These are phyloP conservation scores for Microchirus variegatus DNA, from an alignment of 2,797 vertebrate species.

Conservation along the genomic window DNA sequence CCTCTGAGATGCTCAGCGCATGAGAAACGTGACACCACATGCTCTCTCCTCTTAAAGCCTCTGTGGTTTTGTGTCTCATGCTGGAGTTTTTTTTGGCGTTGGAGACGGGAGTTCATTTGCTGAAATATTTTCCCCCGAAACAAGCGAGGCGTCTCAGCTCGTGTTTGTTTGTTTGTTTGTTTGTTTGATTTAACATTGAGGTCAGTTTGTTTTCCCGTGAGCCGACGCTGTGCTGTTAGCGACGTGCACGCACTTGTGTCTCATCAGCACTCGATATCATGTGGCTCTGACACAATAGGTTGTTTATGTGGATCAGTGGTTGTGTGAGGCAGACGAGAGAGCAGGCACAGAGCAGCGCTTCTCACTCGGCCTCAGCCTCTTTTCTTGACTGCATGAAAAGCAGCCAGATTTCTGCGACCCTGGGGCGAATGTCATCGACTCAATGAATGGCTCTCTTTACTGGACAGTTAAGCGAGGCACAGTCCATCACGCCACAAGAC, in stretches of 20 bases:
- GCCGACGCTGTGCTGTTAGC: conserved; percentile 24
- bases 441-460: conserved; percentile 78
- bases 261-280: conserved; percentile 55
- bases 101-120: conserved; percentile 24
- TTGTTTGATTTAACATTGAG: conserved; percentile 1
- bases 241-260: conserved; percentile 30
- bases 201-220: conserved; percentile 17
- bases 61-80: conserved; percentile 63
- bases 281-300: conserved; percentile 63
- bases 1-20: conserved; percentile 59
- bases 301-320: conserved; percentile 56
- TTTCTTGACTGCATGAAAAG: conserved; percentile 68
- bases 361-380: conserved; percentile 44
- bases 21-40: conserved; percentile 68
- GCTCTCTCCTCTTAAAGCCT: conserved; percentile 64
- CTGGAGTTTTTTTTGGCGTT: conserved; percentile 59
- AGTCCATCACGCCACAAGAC: conserved; percentile 69
- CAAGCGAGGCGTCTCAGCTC: conserved; percentile 3
- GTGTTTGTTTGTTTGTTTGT: no score
- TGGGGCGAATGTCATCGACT: conserved; percentile 73
- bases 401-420: conserved; percentile 69
- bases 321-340: conserved; percentile 54
- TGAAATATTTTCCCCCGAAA: conserved; percentile 35
- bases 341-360: conserved; percentile 56
- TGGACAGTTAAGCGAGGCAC: conserved; percentile 75